A percentile compares a stretch with the other conserved stretches of the same genome.
phyloP scores from a whole-genome alignment of 2,113 vertebrate species.

The Nansenia antarctica region DNA sequence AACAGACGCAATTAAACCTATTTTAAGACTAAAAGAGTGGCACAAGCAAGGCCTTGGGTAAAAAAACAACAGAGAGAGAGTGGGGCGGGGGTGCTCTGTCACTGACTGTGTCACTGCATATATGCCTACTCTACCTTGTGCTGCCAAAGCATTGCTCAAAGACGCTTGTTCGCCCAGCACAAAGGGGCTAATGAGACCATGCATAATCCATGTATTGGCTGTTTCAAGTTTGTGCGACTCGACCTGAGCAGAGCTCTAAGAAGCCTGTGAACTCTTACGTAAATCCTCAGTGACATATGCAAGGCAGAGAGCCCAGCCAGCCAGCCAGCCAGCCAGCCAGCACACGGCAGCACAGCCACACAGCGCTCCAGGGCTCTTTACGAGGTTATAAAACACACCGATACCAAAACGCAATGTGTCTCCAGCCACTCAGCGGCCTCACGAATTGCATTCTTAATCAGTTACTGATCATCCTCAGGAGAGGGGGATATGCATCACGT shows the following conservation, averaged over 20 bases:
- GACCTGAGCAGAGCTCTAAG: neutral
- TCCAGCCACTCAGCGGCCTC: conserved; percentile 13
- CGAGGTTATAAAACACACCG: conserved; percentile 8
- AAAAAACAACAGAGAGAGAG: neutral
- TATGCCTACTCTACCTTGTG: conserved; percentile 31
- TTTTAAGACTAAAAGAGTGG: conserved; percentile 23
- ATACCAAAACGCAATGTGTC: neutral
- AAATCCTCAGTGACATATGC: conserved; percentile 53
- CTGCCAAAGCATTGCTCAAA: conserved; percentile 9
- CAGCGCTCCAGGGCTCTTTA: conserved; percentile 38
- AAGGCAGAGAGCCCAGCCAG: conserved; percentile 18
- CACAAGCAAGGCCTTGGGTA: conserved; percentile 15
- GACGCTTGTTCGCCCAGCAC: conserved; percentile 25
- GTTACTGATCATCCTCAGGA: conserved; percentile 27
- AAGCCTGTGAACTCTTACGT: conserved; percentile 46
- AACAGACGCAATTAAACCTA: conserved; percentile 23
- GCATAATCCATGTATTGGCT: conserved; percentile 44
- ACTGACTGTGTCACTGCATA: conserved; percentile 16
- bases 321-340: neutral
- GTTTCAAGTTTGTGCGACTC: conserved; percentile 29
- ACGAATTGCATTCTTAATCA: conserved; percentile 32
- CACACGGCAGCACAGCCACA: conserved; percentile 32
- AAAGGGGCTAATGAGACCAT: conserved; percentile 13
- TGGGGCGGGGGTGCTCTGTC: neutral
- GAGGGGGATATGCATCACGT: neutral